These are phyloP conservation scores for Rhinolophus sinicus DNA, from an alignment of 2,113 vertebrate genomes.

Conservation along the genomic window DNA sequence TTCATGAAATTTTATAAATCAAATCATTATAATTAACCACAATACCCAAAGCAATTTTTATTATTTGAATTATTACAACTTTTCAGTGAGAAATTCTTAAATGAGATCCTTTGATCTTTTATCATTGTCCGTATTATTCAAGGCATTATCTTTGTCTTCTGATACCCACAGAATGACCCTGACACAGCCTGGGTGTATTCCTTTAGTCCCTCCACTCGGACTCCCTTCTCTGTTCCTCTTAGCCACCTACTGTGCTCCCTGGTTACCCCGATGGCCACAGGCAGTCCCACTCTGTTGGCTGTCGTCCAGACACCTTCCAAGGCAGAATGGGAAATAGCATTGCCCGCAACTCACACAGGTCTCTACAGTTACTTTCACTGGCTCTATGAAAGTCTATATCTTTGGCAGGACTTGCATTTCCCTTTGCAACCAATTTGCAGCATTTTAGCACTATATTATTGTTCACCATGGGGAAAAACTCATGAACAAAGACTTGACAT, in stretches of 20 bases:
- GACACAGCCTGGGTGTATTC: neutral
- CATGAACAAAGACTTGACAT: neutral
- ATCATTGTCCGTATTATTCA: neutral
- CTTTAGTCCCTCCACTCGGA: accelerated
- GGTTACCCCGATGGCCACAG: no score
- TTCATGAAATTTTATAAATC: neutral
- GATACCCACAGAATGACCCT: neutral
- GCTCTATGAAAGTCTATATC: accelerated
- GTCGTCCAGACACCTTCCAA: neutral
- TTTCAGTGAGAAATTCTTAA: neutral
- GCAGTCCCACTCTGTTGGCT: neutral
- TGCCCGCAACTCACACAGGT: neutral
- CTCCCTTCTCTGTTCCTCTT: neutral
- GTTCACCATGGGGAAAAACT: neutral
- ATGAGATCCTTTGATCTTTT: neutral
- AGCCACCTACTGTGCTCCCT: neutral
- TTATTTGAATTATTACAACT: neutral
- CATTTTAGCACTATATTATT: neutral
- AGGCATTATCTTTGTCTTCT: neutral
- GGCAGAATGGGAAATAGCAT: neutral
- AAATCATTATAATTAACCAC: neutral
- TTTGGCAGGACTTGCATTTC: neutral
- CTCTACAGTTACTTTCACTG: no score
- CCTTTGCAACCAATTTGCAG: neutral
- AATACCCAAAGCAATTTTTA: neutral